A percentile compares a stretch with the other conserved stretches of the same genome.
Evolutionary conservation across 2,113 vertebrate genomes (phyloP).

Genomic region (Brevimyrus niger): DNA sequence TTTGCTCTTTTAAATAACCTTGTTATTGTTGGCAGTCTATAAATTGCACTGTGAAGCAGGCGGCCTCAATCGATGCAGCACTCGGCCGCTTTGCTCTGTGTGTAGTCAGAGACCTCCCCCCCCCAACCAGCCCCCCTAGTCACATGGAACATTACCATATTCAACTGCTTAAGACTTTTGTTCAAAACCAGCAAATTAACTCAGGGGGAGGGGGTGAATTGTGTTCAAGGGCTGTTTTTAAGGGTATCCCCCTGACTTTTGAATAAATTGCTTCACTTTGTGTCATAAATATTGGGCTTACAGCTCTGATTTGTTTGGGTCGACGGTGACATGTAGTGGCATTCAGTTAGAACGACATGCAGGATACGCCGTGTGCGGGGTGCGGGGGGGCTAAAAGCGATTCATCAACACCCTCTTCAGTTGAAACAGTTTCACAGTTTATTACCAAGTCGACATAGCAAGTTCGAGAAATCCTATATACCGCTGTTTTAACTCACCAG

Average conservation of each 20-base stretch:
- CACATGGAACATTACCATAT: conserved; percentile 37
- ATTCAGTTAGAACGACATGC: conserved; percentile 6
- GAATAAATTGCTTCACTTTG: conserved; percentile 48
- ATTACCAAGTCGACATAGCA: conserved; percentile 15
- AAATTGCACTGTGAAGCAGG: conserved; percentile 26
- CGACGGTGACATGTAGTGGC: conserved; percentile 26
- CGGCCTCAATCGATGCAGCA: conserved; percentile 31
- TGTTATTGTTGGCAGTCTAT: conserved; percentile 59
- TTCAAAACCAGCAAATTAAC: conserved; percentile 24
- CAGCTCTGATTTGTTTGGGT: conserved; percentile 31
- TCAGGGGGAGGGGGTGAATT: neutral
- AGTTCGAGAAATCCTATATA: neutral
- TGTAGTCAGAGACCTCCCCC: conserved; percentile 15
- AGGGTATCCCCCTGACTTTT: conserved; percentile 28
- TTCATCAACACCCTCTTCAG: conserved; percentile 20
- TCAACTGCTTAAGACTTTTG: conserved; percentile 31
- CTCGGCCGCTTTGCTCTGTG: conserved; percentile 13
- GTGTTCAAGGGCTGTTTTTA: conserved; percentile 32
- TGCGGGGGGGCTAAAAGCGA: neutral
- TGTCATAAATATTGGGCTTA: conserved; percentile 41
- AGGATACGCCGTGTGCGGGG: neutral
- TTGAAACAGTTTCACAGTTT: conserved; percentile 30
- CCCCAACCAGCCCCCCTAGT: conserved; percentile 9
- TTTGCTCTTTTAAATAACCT: conserved; percentile 56
- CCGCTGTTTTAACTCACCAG: conserved; percentile 5